These are phyloP conservation scores for Papilio dardanus DNA, from an alignment of 1,140 invertebrate genomes.

Conservation along the genomic window DNA sequence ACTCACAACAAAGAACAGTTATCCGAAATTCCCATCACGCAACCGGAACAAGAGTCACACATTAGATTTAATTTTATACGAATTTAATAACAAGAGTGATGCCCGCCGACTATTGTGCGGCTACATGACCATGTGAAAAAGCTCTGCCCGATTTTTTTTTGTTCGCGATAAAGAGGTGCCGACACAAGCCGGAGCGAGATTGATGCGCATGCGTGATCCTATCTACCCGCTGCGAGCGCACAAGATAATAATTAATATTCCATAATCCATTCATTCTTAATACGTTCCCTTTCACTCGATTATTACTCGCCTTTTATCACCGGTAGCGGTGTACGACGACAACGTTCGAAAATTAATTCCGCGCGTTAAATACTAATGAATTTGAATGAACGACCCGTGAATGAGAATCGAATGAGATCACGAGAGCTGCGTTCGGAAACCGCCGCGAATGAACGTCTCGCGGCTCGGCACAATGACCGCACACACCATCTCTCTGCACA, in stretches of 20 bases:
- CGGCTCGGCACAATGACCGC: conserved; percentile 68
- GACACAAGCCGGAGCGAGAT: conserved; percentile 74
- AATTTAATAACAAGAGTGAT: conserved; percentile 81
- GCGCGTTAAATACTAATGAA: conserved; percentile 68
- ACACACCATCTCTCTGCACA: conserved; percentile 69
- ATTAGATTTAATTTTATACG: conserved; percentile 82
- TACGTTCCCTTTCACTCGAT: conserved; percentile 63
- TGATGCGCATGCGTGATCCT: conserved; percentile 72
- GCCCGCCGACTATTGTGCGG: conserved; percentile 67
- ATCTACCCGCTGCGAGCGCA: conserved; percentile 68
- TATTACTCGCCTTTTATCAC: conserved; percentile 51
- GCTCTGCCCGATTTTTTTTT: conserved; percentile 71
- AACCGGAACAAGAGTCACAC: conserved; percentile 79
- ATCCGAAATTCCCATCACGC: conserved; percentile 72
- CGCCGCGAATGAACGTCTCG: conserved; percentile 47
- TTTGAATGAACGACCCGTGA: conserved; percentile 75
- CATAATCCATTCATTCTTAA: conserved; percentile 74
- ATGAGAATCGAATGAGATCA: conserved; percentile 75
- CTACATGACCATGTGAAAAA: conserved; percentile 72
- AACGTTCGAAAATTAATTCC: conserved; percentile 70
- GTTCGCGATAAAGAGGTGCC: conserved; percentile 78
- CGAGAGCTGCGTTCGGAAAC: conserved; percentile 59
- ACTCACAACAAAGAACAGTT: conserved; percentile 66
- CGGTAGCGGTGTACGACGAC: conserved; percentile 72
- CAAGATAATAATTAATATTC: conserved; percentile 74